These are phyloP conservation scores for Alces alces DNA, from an alignment of 2,113 vertebrate species.

Conservation along the genomic window DNA sequence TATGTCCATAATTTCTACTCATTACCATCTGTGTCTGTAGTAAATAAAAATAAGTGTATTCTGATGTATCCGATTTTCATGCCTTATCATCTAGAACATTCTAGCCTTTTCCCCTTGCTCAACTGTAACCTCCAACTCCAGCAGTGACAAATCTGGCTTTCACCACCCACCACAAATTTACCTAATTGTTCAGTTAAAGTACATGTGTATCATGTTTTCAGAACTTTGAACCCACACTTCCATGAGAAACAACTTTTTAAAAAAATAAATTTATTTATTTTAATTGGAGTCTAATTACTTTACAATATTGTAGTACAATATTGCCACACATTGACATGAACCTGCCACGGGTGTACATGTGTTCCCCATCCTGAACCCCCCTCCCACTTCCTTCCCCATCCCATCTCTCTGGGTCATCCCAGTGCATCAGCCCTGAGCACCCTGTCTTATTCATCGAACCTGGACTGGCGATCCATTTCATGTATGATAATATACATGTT, in stretches of 20 bases:
- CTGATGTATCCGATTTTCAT: background rate
- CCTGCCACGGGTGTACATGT: rapidly evolving
- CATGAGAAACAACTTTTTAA: background rate
- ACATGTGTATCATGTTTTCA: background rate
- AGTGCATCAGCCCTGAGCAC: rapidly evolving
- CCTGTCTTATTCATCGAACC: rapidly evolving
- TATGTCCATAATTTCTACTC: background rate
- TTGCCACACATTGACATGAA: background rate
- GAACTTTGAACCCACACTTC: background rate
- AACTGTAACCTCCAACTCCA: background rate
- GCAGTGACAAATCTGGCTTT: background rate
- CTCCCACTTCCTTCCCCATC: background rate
- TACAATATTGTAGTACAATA: background rate
- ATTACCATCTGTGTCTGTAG: background rate
- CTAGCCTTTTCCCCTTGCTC: background rate
- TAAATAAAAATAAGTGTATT: background rate
- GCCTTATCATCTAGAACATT: background rate
- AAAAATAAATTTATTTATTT: background rate
- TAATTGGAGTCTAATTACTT: background rate
- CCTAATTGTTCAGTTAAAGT: background rate
- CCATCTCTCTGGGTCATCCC: background rate
- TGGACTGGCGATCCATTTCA: background rate
- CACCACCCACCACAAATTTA: background rate
- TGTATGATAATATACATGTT: background rate
- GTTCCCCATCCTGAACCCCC: background rate